A percentile compares a stretch with the other conserved stretches of the same genome.
Conservation (phyloP, 1,140 invertebrate species). For the Aphaenogaster rudis region DNA sequence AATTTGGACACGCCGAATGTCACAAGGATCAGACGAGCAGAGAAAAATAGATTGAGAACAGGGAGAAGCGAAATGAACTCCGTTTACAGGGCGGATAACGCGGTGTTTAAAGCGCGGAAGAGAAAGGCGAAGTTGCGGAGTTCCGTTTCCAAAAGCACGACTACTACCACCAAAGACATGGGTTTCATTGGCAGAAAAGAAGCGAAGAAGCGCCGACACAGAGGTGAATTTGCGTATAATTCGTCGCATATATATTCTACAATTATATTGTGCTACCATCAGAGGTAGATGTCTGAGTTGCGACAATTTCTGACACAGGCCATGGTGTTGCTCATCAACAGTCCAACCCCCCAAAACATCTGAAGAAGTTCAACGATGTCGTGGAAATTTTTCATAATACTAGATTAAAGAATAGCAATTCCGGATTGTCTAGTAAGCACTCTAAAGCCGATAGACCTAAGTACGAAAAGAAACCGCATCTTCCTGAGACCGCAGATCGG, state of each 20-base stretch:
- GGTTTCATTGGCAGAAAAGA: constrained; percentile 66
- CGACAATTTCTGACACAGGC: constrained; percentile 36
- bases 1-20: constrained; percentile 33
- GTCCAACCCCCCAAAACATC: constrained; percentile 18
- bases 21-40: background rate
- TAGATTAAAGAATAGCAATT: constrained; percentile 79
- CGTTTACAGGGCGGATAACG: constrained; percentile 46
- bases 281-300: background rate
- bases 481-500: constrained; percentile 30
- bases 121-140: constrained; percentile 73
- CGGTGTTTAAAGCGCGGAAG: constrained; percentile 62
- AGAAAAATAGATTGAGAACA: constrained; percentile 47
- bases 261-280: background rate
- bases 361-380: constrained; percentile 76
- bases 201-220: constrained; percentile 67
- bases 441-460: constrained; percentile 64
- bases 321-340: background rate
- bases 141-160: constrained; percentile 78
- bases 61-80: constrained; percentile 61
- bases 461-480: constrained; percentile 5
- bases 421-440: constrained; percentile 73
- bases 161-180: constrained; percentile 76
- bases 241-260: background rate
- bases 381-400: constrained; percentile 87
- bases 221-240: constrained; percentile 59